Base-by-base conservation (phyloP, 2,797 vertebrate species). In the Pitangus sulphuratus region DNA sequence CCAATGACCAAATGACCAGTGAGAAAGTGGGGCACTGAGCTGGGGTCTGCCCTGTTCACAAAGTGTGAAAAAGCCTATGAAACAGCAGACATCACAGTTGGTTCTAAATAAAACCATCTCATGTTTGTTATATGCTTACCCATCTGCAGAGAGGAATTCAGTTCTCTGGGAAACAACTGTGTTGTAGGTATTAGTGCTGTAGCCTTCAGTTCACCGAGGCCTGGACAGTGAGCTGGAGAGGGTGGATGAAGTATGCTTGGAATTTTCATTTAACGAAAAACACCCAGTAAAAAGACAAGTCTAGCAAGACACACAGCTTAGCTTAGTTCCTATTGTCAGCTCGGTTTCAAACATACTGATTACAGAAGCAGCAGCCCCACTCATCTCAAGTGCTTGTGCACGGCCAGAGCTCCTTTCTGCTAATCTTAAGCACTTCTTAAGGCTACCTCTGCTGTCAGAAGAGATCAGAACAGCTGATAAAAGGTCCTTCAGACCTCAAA, bases 321-420 rank as follows among this genome's bases (percentile, higher is more conserved):
- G 40, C 28, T 87, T 72, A 81, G 47, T 44, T 89, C 50, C 76
- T 72, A 19, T 22, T 66, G 50, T 64, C 75, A 91, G 33, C 51
- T 95, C n/a, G 51, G 39, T 86, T 95, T 90, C 89, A 93, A 95
- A 82, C 37, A 33, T 35, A 48, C 42, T 82, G 77, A 90, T 75
- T 81, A 70, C 37, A 90, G 80, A 84, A 81, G 57, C 40, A 87
- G 75, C 51, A 95, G 70, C 25, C 45, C 26, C 40, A 62, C 51
- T 90, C 83, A 88, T 93, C 40, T 86, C 48, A 91, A 94, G 87
- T 84, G 83, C 60, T 86, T 84, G 54, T 48, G 44, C 48, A 74
- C 4, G 6, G 83, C 65, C 54, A 84, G 74, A 93, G 56, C 30
- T 84, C 62, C 47, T 79, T 88, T 70, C 70, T 69, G 51, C 66